phyloP scores from a whole-genome alignment of 2,888 invertebrate species.

The Helobdella robusta region DNA sequence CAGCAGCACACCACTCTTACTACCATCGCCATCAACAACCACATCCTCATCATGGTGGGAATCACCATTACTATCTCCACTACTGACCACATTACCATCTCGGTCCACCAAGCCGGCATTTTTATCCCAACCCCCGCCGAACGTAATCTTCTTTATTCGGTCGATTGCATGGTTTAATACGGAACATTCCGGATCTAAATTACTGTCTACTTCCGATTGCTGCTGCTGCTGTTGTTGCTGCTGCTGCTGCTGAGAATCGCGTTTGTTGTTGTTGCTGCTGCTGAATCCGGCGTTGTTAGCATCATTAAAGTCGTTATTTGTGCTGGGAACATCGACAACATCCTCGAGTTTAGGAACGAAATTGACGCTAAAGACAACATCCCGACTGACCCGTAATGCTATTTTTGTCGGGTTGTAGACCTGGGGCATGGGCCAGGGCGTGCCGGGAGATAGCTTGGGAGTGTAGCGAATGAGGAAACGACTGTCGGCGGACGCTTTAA shows the following conservation, averaged over 20 bases:
- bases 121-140: slow-evolving; percentile 33
- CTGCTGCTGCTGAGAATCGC: no score
- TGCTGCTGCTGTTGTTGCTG: no score
- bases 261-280: no score
- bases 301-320: no score
- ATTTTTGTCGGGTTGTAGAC: slow-evolving; percentile 27
- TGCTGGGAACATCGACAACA: no score
- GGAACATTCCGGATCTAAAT: no score
- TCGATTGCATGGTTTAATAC: slow-evolving; percentile 54
- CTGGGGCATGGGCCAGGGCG: slow-evolving; percentile 38
- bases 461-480: slow-evolving; percentile 33
- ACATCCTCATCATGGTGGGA: slow-evolving; percentile 8
- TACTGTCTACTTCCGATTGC: no score
- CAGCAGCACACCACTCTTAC: neutral
- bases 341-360: no score
- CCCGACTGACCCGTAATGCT: slow-evolving; percentile 27
- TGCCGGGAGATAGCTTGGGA: slow-evolving; percentile 31
- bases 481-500: slow-evolving; percentile 33
- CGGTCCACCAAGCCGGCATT: neutral
- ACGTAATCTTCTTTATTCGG: slow-evolving; percentile 54
- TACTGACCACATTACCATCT: slow-evolving; percentile 2
- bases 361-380: no score
- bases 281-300: no score
- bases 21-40: slow-evolving; percentile 9
- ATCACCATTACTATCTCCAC: slow-evolving; percentile 8